A percentile compares a stretch with the other conserved stretches of the same genome.
These are phyloP conservation scores for Therioaphis trifolii DNA, from an alignment of 2,888 invertebrate species.

Conservation along the genomic window DNA sequence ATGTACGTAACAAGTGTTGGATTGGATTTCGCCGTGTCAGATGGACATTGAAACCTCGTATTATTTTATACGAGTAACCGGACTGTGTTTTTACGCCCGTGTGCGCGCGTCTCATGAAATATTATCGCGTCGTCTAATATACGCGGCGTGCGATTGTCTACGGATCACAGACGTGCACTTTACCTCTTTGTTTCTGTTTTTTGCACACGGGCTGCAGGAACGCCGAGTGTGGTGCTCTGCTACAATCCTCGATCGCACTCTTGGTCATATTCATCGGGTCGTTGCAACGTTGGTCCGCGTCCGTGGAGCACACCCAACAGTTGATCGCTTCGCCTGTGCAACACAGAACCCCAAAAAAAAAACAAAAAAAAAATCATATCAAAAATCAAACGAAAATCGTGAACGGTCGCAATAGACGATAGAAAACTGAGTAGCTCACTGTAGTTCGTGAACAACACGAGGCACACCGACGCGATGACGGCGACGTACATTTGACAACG, in stretches of 20 bases:
- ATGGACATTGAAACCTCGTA: too few species aligned
- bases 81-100: too few species aligned
- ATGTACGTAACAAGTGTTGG: too few species aligned
- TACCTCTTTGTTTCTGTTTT: constrained; percentile 58
- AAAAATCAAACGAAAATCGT: background rate
- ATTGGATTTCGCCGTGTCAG: too few species aligned
- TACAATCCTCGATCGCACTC: constrained; percentile 47
- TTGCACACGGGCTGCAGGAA: constrained; percentile 53
- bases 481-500: constrained; percentile 16
- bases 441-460: background rate
- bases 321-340: constrained; percentile 75
- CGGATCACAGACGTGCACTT: background rate
- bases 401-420: background rate
- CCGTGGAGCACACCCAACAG: constrained; percentile 84
- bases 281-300: constrained; percentile 77
- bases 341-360: too few species aligned
- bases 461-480: constrained; percentile 25
- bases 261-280: constrained; percentile 77
- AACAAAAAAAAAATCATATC: background rate
- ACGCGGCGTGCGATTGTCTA: too few species aligned
- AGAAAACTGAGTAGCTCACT: constrained; percentile 1
- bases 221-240: constrained; percentile 53
- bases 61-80: too few species aligned
- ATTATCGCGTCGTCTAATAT: background rate
- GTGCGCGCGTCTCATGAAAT: too few species aligned